Evolutionary conservation across 1,140 invertebrate species (phyloP).

Genomic region (Manduca sexta): DNA sequence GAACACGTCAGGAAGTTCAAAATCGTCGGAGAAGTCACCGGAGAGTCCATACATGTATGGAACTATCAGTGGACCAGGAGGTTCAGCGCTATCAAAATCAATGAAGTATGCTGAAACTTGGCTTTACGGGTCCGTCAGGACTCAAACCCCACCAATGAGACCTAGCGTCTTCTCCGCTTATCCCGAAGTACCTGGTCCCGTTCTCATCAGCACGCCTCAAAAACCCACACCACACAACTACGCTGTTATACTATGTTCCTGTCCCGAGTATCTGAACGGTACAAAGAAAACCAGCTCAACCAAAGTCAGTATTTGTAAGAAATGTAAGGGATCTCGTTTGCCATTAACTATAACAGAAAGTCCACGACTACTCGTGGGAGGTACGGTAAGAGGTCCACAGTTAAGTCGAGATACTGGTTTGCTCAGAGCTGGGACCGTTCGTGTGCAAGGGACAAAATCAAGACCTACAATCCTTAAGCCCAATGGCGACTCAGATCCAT

Average conservation of each 20-base stretch:
- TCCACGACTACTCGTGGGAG: slow-evolving; percentile 72
- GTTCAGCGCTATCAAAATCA: slow-evolving; percentile 80
- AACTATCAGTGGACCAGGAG: slow-evolving; percentile 66
- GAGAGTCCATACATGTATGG: slow-evolving; percentile 65
- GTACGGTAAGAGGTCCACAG: slow-evolving; percentile 73
- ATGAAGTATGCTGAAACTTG: slow-evolving; percentile 89
- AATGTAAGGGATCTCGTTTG: slow-evolving; percentile 84
- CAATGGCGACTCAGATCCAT: slow-evolving; percentile 78
- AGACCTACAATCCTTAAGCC: slow-evolving; percentile 76
- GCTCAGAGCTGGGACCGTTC: slow-evolving; percentile 75
- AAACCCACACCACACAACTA: slow-evolving; percentile 73
- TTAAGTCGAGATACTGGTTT: slow-evolving; percentile 56
- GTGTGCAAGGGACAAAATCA: slow-evolving; percentile 74
- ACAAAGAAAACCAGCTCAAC: slow-evolving; percentile 80
- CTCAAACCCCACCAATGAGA: slow-evolving; percentile 74
- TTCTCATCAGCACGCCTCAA: slow-evolving; percentile 69
- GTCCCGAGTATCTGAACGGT: slow-evolving; percentile 82
- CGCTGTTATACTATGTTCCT: slow-evolving; percentile 83
- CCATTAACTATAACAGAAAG: slow-evolving; percentile 74
- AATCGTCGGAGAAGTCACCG: slow-evolving; percentile 63
- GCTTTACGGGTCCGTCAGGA: slow-evolving; percentile 84
- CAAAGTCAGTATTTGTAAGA: slow-evolving; percentile 82
- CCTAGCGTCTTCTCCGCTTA: slow-evolving; percentile 70
- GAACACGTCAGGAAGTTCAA: slow-evolving; percentile 58
- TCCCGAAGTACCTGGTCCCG: slow-evolving; percentile 73